A percentile compares a stretch with the other conserved stretches of the same genome.
Conservation (phyloP, 2,113 vertebrate species). For the Sisor rabdophorus region DNA sequence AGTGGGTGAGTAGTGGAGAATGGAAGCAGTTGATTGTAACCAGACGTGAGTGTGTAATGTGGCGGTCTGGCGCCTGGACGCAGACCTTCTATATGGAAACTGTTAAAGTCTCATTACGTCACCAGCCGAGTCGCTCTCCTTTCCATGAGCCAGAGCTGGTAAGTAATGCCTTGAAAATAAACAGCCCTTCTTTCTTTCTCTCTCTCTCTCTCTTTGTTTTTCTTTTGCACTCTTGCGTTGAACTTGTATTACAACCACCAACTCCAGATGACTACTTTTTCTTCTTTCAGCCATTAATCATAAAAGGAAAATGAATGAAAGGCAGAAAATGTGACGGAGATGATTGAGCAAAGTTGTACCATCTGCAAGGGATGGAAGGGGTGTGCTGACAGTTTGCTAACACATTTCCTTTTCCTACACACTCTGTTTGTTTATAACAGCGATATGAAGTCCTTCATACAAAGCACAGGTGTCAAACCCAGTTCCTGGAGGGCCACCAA, state of each 20-base stretch:
- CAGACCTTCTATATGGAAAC: constrained; percentile 69
- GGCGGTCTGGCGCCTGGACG: constrained; percentile 64
- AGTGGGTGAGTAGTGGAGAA: constrained; percentile 30
- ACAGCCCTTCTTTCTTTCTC: constrained; percentile 55
- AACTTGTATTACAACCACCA: constrained; percentile 62
- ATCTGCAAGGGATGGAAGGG: background rate
- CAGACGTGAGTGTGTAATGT: constrained; percentile 63
- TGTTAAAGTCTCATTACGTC: constrained; percentile 69
- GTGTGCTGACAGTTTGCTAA: background rate
- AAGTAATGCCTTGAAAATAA: constrained; percentile 59
- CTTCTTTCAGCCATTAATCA: background rate
- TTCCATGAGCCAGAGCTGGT: constrained; percentile 51
- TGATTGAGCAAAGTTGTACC: background rate
- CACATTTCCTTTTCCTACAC: too few relatives aligned
- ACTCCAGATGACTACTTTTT: background rate
- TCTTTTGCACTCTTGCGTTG: constrained; percentile 41
- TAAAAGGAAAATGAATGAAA: background rate
- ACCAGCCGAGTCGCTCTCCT: constrained; percentile 49
- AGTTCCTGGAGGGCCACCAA: too few relatives aligned
- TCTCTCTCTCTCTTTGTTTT: constrained; percentile 25
- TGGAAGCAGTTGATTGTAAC: constrained; percentile 64
- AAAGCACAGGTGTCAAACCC: too few relatives aligned
- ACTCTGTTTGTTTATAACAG: too few relatives aligned
- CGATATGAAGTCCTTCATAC: too few relatives aligned
- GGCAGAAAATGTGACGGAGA: background rate